Conservation (phyloP, 2,888 invertebrate genomes). For the Tetrapedia diversipes region DNA sequence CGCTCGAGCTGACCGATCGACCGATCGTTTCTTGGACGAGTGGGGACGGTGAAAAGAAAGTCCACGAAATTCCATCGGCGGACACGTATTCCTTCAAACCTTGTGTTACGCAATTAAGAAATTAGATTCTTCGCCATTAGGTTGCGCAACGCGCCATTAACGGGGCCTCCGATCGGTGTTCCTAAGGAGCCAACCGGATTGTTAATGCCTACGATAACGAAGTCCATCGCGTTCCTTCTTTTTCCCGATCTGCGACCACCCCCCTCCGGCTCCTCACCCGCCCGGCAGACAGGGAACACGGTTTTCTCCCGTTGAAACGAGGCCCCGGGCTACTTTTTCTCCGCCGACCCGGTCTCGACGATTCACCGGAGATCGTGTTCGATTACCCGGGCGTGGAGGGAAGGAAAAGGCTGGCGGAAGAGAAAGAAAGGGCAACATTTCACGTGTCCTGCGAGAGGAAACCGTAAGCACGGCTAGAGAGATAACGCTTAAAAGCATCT, state of each 20-base stretch:
- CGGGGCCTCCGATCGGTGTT: constrained; percentile 23
- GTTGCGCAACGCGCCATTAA: constrained; percentile 61
- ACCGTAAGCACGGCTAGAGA: background rate
- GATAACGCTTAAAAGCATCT: constrained; percentile 46
- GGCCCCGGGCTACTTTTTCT: background rate
- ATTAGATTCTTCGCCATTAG: constrained; percentile 65
- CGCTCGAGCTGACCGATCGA: background rate
- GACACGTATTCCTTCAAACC: constrained; percentile 29
- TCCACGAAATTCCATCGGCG: constrained; percentile 52
- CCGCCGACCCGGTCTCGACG: accelerated
- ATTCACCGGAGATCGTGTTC: constrained; percentile 10
- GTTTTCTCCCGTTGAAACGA: constrained; percentile 31
- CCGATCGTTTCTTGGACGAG: background rate
- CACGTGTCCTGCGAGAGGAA: background rate
- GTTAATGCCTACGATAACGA: constrained; percentile 41
- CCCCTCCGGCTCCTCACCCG: background rate
- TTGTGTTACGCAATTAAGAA: constrained; percentile 64
- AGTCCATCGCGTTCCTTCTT: constrained; percentile 20
- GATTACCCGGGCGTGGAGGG: no score
- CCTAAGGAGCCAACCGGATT: constrained; percentile 48
- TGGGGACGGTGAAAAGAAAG: constrained; percentile 52
- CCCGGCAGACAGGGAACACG: constrained; percentile 20
- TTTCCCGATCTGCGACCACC: no score
- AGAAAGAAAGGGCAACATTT: background rate
- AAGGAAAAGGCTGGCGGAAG: background rate